phyloP scores from a whole-genome alignment of 2,888 invertebrate species.

The Epinotia ramella region DNA sequence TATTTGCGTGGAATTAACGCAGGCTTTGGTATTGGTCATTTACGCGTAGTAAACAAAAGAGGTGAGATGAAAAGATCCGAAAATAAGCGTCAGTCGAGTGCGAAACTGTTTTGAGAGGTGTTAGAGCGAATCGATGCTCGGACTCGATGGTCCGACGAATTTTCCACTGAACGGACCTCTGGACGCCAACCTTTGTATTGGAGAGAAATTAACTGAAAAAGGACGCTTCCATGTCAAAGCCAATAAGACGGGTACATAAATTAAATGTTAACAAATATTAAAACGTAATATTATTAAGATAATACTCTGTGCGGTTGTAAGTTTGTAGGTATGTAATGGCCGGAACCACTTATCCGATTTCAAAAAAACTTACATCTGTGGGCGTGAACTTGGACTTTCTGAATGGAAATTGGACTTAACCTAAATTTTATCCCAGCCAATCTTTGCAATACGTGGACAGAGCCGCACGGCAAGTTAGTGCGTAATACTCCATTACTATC shows the following conservation, averaged over 20 bases:
- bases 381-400: too few species aligned
- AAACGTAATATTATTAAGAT: too few species aligned
- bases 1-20: conserved; percentile 28
- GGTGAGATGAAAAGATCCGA: conserved; percentile 82
- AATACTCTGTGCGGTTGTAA: too few species aligned
- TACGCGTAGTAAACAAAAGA: conserved; percentile 74
- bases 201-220: conserved; percentile 78
- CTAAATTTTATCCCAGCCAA: too few species aligned
- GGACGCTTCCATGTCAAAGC: conserved; percentile 74
- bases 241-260: conserved; percentile 65
- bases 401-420: too few species aligned
- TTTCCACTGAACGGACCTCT: conserved; percentile 82
- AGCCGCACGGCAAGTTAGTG: too few species aligned
- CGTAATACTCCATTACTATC: too few species aligned
- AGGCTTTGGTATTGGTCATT: conserved; percentile 57
- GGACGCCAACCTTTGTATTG: conserved; percentile 80
- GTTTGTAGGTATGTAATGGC: too few species aligned
- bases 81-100: conserved; percentile 81
- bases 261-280: conserved; percentile 46
- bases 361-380: too few species aligned
- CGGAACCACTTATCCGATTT: too few species aligned
- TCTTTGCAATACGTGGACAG: too few species aligned
- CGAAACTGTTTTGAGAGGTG: conserved; percentile 83
- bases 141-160: conserved; percentile 82
- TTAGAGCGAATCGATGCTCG: conserved; percentile 78